Base-by-base conservation (phyloP, 2,797 vertebrate species). In the Acrossocheilus wenchowensis region DNA sequence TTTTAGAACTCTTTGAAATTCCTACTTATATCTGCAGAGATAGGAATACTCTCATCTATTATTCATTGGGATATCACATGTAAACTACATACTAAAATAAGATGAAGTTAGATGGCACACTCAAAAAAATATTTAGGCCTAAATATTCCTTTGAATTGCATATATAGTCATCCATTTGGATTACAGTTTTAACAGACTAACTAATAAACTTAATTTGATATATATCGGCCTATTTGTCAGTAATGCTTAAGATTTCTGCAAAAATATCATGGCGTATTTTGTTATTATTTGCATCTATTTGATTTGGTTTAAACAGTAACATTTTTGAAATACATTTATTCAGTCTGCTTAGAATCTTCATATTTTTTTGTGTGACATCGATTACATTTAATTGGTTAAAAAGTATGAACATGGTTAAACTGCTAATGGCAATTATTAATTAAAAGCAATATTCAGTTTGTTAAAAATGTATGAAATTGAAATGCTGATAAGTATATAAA, bases 1-100 rank as follows among this genome's bases (percentile, higher is more conserved):
- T 83, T 62, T 82, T 81, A 73, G 50, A 78, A 80, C 17, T 62
- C 41, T 88, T 86, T 80, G 75, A 84, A 86, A 72, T 41, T 50
- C 39, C 52, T 78, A 39, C 66, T 86, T 82, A 84, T 82, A 84
- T 84, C 82, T 77, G 12, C 48, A 78, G 36, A 57, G 52, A 45
- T 9, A 52, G 8, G 36, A 52, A 66, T 77, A 62, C 11, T 60
- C 45, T 79, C 45, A 62, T 62, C 48, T 85, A 74, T 88, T 82
- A 60, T 81, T 79, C 57, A 77, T 30, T 52, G 57, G 66, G 36
- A 48, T 64, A 71, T 54, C 30, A 30, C 41, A 45, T 48, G 26
- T 68, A 69, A 81, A 62, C 34, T 78, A 57, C 75, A 78, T 26
- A 62, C 79, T 77, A 81, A 87, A 82, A 82, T 66, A 60, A 54